Percentiles rank a stretch among this genome's conserved stretches.
These are phyloP conservation scores for Heliconius cydno DNA, from an alignment of 2,888 invertebrate species.

Conservation along the genomic window DNA sequence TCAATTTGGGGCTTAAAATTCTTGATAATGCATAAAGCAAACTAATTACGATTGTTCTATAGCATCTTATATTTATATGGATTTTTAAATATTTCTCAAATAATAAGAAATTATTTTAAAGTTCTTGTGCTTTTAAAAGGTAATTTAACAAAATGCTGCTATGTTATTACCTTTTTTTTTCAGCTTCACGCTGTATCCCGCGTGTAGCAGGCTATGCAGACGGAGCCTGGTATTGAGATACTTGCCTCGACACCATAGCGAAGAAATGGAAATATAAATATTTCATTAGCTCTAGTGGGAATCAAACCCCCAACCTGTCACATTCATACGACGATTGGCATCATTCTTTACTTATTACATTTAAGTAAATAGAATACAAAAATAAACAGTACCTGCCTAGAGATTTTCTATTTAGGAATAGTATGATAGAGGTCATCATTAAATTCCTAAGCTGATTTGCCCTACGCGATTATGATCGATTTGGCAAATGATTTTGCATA, in stretches of 20 bases:
- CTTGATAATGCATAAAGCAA: constrained; percentile 29
- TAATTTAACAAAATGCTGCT: background rate
- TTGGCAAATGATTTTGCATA: constrained; percentile 35
- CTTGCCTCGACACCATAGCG: no score
- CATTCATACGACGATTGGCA: no score
- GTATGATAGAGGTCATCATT: background rate
- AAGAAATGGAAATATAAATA: no score
- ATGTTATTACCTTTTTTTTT: background rate
- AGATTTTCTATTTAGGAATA: constrained; percentile 1
- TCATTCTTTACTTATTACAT: background rate
- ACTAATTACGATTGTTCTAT: background rate
- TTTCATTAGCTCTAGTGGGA: no score
- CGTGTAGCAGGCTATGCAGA: background rate
- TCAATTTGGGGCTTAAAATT: constrained; percentile 49
- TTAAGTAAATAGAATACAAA: background rate
- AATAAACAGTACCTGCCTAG: background rate
- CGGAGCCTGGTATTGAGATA: no score
- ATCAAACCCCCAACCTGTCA: no score
- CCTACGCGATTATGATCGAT: constrained; percentile 28
- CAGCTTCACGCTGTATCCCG: background rate
- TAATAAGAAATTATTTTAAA: background rate
- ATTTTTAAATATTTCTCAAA: background rate
- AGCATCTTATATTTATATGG: background rate
- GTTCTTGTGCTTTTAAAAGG: no score
- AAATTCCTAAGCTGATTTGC: background rate